Base-by-base conservation (phyloP, 2,888 invertebrate genomes). In the Physocephala rufipes region DNA sequence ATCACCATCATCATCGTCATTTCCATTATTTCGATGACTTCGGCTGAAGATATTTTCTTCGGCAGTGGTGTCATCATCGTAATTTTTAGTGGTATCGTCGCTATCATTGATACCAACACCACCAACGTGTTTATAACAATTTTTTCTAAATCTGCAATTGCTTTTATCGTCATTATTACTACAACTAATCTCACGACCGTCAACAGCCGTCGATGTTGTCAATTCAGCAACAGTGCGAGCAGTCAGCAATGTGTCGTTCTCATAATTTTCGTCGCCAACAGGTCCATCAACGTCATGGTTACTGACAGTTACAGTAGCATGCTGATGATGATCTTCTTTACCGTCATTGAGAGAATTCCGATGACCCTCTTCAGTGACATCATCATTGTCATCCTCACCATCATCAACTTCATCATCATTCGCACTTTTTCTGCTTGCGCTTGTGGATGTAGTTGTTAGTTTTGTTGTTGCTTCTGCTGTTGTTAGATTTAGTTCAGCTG, bases 101-200 rank as follows among this genome's bases (percentile, higher is more conserved):
- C 71, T 73, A 24, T 73, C 74, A 66, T 71, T 68, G 55, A 53
- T 70, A 63, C 73, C 74, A 67, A 71, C 73, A 76, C 73, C 75
- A 75, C 67, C 78, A 76, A 45, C 26, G 43, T 67, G 71, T 76
- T 78, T 75, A 71, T 74, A 74, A 76, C 73, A 78, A 76, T 74
- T 79, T 79, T 79, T 80, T 76, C 78, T 78, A 76, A 77, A 80
- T 78, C 78, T 82, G 80, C 80, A 83, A 80, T 81, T 81, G 79
- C 78, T 82, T 77, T 77, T 80, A 79, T 82, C 81, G 75, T 80
- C 78, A 74, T 77, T 82, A 74, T 77, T 82, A 78, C 78, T 82
- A 79, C 78, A 80, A 78, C 80, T 76, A 73, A 75, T 71, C 72
- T 74, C 76, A 74, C 68, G 47, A 47, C 70, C 53, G 53, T 16